Conservation (phyloP, 2,797 vertebrate species). For the Poecilia gillii region DNA sequence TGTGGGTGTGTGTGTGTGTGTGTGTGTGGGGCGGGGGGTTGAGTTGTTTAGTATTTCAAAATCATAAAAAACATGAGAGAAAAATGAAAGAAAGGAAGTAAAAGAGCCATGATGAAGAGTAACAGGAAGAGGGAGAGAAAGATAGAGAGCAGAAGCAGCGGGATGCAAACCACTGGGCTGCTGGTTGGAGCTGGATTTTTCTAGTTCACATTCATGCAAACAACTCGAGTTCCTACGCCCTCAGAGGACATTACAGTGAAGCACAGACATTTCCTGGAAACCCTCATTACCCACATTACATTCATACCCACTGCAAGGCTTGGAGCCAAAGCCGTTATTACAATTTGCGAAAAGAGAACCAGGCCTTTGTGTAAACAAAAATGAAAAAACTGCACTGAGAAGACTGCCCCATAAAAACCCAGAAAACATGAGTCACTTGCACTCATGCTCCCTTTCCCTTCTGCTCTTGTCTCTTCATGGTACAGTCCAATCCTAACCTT, state of each 20-base stretch:
- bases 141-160: slow-evolving; percentile 32
- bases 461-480: slow-evolving; percentile 16
- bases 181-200: slow-evolving; percentile 72
- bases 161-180: slow-evolving; percentile 60
- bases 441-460: not conserved
- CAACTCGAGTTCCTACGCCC: not conserved
- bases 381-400: not conserved
- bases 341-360: not conserved
- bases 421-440: not conserved
- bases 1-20: not conserved
- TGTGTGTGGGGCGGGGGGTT: not conserved
- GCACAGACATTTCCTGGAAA: slow-evolving; percentile 4
- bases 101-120: not conserved
- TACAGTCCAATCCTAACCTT: slow-evolving; percentile 43
- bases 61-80: slow-evolving; percentile 2
- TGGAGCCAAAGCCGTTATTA: not conserved
- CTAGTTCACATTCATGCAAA: slow-evolving; percentile 46
- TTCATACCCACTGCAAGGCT: not conserved
- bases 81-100: not conserved
- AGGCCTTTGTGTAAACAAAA: not conserved
- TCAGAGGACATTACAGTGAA: slow-evolving; percentile 11
- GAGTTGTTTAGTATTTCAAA: slow-evolving; percentile 6
- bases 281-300: not conserved
- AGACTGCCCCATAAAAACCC: not conserved
- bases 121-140: slow-evolving; percentile 5